Conservation (phyloP, 2,113 vertebrate genomes). For the Chrysemys picta region DNA sequence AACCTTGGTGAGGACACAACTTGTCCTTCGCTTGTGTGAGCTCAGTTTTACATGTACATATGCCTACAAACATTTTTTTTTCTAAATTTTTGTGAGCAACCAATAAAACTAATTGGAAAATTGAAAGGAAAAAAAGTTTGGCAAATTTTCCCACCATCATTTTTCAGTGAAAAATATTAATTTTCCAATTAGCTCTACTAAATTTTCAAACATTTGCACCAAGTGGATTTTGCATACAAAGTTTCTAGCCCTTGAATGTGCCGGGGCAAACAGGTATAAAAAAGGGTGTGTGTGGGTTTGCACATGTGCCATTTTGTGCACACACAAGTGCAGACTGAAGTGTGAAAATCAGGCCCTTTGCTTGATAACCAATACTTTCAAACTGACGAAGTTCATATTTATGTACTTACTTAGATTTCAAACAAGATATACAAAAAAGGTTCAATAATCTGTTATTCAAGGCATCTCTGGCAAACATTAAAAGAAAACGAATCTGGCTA, state of each 20-base stretch:
- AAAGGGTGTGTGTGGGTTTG: fast-evolving
- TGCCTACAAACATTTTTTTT: background rate
- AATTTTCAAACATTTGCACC: background rate
- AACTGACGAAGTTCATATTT: fast-evolving
- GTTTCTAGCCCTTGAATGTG: fast-evolving
- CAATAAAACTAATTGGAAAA: background rate
- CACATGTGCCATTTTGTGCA: fast-evolving
- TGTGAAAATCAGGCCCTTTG: fast-evolving
- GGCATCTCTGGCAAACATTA: background rate
- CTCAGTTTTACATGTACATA: background rate
- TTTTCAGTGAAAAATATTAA: fast-evolving
- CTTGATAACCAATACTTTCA: background rate
- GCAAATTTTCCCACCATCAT: background rate
- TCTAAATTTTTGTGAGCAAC: background rate
- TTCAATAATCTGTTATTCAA: background rate
- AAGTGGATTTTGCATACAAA: background rate
- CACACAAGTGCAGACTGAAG: fast-evolving
- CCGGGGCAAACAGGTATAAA: fast-evolving
- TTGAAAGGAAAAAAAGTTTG: background rate
- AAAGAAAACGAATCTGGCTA: background rate
- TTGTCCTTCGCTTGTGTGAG: background rate
- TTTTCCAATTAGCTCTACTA: background rate
- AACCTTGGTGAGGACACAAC: background rate
- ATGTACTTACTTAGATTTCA: background rate
- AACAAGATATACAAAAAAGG: background rate